phyloP scores from a whole-genome alignment of 1,140 invertebrate species.

The Cotesia vestalis region DNA sequence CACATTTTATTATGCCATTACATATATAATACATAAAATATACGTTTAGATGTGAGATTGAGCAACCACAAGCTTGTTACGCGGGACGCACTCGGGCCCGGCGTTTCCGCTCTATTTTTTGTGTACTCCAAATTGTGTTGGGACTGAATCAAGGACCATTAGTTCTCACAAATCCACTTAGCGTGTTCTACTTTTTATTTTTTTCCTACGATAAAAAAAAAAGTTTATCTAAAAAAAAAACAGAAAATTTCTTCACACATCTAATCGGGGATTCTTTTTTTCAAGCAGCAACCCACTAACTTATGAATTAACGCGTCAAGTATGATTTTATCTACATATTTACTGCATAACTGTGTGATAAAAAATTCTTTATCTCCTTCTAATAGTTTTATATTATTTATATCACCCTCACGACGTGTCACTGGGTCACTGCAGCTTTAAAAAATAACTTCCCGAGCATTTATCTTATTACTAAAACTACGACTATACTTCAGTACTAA shows the following conservation, averaged over 20 bases:
- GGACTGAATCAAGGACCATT: slow-evolving; percentile 12
- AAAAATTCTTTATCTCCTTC: not conserved
- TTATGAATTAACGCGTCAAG: no score
- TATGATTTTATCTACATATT: no score
- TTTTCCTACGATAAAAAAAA: slow-evolving; percentile 2
- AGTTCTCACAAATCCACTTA: slow-evolving; percentile 11
- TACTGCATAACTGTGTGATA: not conserved
- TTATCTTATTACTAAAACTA: slow-evolving; percentile 1
- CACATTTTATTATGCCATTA: not conserved
- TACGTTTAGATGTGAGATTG: slow-evolving; percentile 27
- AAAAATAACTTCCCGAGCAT: slow-evolving; percentile 1
- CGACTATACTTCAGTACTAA: no score
- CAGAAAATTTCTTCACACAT: not conserved
- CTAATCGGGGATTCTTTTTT: not conserved
- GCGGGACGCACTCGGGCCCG: slow-evolving; percentile 48
- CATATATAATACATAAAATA: not conserved
- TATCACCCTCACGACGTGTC: slow-evolving; percentile 16
- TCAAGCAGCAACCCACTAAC: no score
- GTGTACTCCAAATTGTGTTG: slow-evolving; percentile 49
- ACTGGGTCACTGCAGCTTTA: slow-evolving; percentile 32
- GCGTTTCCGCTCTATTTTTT: slow-evolving; percentile 60
- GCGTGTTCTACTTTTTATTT: not conserved
- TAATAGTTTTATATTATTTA: slow-evolving; percentile 9
- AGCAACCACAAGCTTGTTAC: slow-evolving; percentile 45
- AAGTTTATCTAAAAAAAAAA: not conserved